Percentiles rank a stretch among this genome's conserved stretches.
phyloP scores from a whole-genome alignment of 2,888 invertebrate genomes.

The Hoplodrina ambigua region DNA sequence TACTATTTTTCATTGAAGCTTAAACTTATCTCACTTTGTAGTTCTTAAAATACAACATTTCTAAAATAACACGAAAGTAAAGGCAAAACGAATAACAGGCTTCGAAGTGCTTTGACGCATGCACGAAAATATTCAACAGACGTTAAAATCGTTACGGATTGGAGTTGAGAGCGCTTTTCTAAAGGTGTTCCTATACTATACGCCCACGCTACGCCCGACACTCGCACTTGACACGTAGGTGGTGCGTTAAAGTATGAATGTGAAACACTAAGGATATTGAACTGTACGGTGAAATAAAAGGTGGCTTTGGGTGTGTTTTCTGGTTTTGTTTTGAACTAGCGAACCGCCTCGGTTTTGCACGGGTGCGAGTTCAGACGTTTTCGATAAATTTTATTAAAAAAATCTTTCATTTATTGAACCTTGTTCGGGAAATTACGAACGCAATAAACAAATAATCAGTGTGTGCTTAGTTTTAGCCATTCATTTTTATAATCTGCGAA shows the following conservation, averaged over 20 bases:
- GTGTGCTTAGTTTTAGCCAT: no score
- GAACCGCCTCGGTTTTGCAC: no score
- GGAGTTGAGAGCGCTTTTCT: conserved; percentile 12
- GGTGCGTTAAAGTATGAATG: conserved; percentile 1
- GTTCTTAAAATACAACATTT: background rate
- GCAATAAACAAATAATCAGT: no score
- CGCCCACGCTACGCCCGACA: conserved; percentile 32
- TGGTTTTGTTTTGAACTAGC: no score
- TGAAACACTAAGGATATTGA: conserved; percentile 25
- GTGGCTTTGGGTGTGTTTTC: background rate
- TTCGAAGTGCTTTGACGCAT: background rate
- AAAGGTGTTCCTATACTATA: conserved; percentile 24
- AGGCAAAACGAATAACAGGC: background rate
- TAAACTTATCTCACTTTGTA: background rate
- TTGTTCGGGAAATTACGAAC: no score
- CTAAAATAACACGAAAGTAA: background rate
- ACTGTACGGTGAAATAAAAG: conserved; percentile 2
- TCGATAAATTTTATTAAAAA: no score
- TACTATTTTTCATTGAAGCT: background rate
- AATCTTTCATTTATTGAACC: no score
- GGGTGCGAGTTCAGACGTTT: no score
- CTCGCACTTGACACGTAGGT: conserved; percentile 22
- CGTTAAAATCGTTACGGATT: conserved; percentile 31
- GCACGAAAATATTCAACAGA: conserved; percentile 15
- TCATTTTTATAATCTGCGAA: no score